Conservation (phyloP, 2,113 vertebrate genomes). For the Tachuris rubrigastra region DNA sequence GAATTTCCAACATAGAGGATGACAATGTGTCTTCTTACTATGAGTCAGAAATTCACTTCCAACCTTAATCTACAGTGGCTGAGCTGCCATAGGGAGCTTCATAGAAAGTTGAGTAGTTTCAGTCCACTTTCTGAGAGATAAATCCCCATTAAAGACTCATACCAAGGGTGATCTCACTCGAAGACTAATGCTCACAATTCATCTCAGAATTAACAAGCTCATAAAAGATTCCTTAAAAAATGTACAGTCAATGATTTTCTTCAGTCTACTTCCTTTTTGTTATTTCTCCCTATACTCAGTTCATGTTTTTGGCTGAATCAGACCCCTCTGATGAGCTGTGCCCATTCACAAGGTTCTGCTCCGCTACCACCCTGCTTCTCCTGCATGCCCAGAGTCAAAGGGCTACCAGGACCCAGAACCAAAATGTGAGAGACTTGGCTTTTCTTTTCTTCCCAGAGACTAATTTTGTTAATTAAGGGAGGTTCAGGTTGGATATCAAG, state of each 20-base stretch:
- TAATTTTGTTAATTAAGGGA: neutral
- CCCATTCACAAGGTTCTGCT: neutral
- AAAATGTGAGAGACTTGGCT: neutral
- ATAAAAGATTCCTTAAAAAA: constrained; percentile 3
- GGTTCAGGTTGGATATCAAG: accelerated
- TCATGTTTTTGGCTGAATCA: constrained; percentile 30
- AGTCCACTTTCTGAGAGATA: neutral
- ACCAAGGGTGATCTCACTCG: neutral
- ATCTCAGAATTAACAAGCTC: constrained; percentile 20
- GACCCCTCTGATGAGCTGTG: neutral
- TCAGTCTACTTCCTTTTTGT: neutral
- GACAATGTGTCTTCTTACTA: neutral
- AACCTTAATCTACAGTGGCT: neutral
- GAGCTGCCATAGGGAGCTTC: neutral
- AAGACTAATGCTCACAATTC: neutral
- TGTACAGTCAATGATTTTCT: neutral
- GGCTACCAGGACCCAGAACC: neutral
- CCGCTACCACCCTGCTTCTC: neutral
- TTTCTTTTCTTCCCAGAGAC: neutral
- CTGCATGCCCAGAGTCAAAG: neutral
- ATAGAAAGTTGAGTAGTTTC: neutral
- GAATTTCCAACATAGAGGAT: neutral
- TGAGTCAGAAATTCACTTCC: constrained; percentile 26
- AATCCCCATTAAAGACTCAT: neutral
- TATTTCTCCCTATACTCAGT: neutral